Percentiles rank a stretch among this genome's conserved stretches.
These are phyloP conservation scores for Labeo catla DNA, from an alignment of 2,113 vertebrate genomes.

Conservation along the genomic window DNA sequence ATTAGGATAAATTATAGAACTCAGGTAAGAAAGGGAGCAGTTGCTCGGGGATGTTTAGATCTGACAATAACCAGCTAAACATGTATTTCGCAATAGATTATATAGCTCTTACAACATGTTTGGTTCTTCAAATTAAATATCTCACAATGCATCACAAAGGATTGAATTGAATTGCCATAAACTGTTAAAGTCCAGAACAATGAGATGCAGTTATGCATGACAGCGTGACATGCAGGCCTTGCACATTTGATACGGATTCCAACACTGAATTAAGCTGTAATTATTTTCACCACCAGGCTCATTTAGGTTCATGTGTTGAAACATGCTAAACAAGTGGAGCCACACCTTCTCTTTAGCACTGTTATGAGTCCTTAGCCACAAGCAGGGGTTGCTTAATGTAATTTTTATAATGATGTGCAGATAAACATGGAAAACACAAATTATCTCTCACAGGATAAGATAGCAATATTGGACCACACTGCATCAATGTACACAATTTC, in stretches of 20 bases:
- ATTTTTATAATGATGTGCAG: conserved; percentile 76
- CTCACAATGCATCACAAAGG: background rate
- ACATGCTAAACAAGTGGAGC: conserved; percentile 78
- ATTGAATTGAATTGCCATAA: background rate
- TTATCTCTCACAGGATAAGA: conserved; percentile 59
- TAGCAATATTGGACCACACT: conserved; percentile 59
- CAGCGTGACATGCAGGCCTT: conserved; percentile 62
- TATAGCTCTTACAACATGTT: background rate
- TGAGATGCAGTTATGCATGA: conserved; percentile 35
- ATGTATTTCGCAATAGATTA: background rate
- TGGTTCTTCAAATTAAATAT: background rate
- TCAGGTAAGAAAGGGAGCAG: conserved; percentile 1
- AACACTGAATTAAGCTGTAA: conserved; percentile 84
- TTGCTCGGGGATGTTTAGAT: conserved; percentile 19
- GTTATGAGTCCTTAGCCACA: conserved; percentile 78
- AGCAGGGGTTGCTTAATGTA: conserved; percentile 74
- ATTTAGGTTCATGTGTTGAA: conserved; percentile 85
- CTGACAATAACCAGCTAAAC: background rate
- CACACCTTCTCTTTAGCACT: conserved; percentile 82
- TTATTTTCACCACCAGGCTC: conserved; percentile 84
- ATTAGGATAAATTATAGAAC: background rate
- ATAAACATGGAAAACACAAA: conserved; percentile 74
- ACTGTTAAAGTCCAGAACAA: background rate
- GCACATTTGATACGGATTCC: conserved; percentile 77
- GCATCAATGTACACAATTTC: conserved; percentile 59